A percentile compares a stretch with the other conserved stretches of the same genome.
phyloP scores from a whole-genome alignment of 2,113 vertebrate genomes.

The Chamaetylas fuelleborni region DNA sequence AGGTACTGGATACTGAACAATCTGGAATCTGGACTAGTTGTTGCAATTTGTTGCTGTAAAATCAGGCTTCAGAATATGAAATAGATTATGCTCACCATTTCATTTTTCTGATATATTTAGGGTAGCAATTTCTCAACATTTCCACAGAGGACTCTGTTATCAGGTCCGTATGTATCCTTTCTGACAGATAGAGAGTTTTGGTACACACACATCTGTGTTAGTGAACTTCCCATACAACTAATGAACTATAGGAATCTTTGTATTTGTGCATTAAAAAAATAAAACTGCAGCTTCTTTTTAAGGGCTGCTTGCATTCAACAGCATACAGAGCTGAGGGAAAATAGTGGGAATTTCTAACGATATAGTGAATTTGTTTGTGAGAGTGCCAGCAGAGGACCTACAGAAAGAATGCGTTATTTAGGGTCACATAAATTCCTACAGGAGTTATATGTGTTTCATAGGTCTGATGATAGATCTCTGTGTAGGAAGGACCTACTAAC shows the following conservation, averaged over 20 bases:
- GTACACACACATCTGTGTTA: not conserved
- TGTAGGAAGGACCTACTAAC: not conserved
- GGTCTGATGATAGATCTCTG: not conserved
- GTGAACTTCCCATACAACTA: not conserved
- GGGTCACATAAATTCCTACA: not conserved
- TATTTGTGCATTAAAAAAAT: not conserved
- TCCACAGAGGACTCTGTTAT: not conserved
- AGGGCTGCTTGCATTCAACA: not conserved
- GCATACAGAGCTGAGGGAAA: not conserved
- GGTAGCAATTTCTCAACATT: not conserved
- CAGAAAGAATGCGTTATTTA: not conserved
- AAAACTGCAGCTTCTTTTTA: not conserved
- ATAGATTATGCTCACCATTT: not conserved
- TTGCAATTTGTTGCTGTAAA: not conserved
- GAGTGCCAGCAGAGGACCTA: not conserved
- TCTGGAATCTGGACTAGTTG: not conserved
- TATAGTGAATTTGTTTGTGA: not conserved
- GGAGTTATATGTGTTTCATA: not conserved
- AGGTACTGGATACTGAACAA: not conserved
- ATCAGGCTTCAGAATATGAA: not conserved
- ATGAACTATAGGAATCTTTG: not conserved
- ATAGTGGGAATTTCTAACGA: not conserved
- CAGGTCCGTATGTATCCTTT: not conserved
- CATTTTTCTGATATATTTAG: not conserved
- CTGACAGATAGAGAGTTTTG: not conserved